Conservation (phyloP, 2,113 vertebrate species). For the Misgurnus mizolepis region DNA sequence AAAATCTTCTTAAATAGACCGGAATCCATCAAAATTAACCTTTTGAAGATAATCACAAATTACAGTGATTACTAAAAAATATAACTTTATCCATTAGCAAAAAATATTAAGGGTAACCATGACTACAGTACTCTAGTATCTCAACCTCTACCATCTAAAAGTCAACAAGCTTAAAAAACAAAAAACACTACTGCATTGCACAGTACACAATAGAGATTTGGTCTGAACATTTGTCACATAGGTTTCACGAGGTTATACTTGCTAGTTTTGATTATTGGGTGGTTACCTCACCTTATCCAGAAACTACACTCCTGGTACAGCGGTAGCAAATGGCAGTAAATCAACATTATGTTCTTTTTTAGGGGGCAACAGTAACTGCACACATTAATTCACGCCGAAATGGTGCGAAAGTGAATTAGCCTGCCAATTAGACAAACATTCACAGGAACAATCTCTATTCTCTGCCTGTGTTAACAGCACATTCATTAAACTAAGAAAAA, state of each 20-base stretch:
- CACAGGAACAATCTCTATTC: background rate
- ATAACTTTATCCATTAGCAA: background rate
- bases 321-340: background rate
- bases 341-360: slow-evolving; percentile 2
- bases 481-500: slow-evolving; percentile 5
- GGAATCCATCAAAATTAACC: background rate
- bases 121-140: background rate
- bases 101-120: background rate
- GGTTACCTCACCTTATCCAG: too few relatives aligned
- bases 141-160: background rate
- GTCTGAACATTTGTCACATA: too few relatives aligned
- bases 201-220: too few relatives aligned
- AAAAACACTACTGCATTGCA: background rate
- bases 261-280: too few relatives aligned
- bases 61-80: background rate
- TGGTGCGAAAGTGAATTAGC: background rate
- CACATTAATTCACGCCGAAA: background rate
- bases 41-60: background rate
- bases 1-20: background rate
- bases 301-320: background rate
- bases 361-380: background rate
- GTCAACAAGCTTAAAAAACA: background rate
- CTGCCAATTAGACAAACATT: slow-evolving; percentile 24
- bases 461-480: background rate
- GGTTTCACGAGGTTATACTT: too few relatives aligned